phyloP scores from a whole-genome alignment of 2,113 vertebrate genomes.

The Mustelus asterias region DNA sequence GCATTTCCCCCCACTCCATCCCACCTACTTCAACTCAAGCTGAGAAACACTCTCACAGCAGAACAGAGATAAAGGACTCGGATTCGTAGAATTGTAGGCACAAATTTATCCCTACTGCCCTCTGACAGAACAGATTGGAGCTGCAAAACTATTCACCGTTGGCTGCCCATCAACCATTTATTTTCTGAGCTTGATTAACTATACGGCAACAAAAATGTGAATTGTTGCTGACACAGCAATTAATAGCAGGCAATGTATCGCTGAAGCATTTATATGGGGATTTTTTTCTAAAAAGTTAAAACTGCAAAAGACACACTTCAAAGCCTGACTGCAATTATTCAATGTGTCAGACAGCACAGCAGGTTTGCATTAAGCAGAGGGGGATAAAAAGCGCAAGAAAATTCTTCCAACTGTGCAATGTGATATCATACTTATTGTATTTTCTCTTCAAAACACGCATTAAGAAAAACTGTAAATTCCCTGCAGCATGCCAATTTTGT shows the following conservation, averaged over 20 bases:
- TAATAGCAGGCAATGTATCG: neutral
- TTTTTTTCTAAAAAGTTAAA: neutral
- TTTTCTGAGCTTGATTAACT: neutral
- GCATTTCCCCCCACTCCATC: no score
- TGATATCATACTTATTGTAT: neutral
- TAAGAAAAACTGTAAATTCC: neutral
- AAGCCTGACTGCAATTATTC: constrained; percentile 12
- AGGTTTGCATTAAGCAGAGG: constrained; percentile 21
- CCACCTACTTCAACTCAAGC: no score
- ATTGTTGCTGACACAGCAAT: neutral
- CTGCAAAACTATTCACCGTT: neutral
- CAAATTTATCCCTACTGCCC: neutral
- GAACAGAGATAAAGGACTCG: neutral
- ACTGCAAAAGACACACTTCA: neutral
- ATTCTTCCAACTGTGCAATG: constrained; percentile 9
- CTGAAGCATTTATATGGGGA: neutral
- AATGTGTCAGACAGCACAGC: constrained; percentile 29
- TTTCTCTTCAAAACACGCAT: neutral
- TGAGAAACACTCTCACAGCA: neutral
- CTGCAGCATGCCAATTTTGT: neutral
- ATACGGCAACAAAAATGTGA: neutral
- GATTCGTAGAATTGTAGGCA: neutral
- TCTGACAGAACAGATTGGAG: neutral
- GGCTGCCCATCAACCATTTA: neutral
- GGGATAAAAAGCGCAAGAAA: neutral